Base-by-base conservation (phyloP, 2,113 vertebrate species). In the Eudyptes chrysolophus region DNA sequence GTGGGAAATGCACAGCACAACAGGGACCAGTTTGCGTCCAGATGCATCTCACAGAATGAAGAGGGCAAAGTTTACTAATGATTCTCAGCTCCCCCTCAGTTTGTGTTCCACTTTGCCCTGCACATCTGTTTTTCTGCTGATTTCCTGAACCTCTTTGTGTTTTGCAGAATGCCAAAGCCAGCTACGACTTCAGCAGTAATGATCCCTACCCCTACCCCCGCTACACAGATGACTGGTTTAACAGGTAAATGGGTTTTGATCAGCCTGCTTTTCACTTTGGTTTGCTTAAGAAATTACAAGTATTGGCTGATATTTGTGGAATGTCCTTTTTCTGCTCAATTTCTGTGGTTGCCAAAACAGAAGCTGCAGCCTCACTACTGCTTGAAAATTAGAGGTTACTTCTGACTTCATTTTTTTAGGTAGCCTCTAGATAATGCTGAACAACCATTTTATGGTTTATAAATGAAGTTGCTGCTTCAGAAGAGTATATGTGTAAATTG, bases 151-250 rank as follows among this genome's bases (percentile, higher is more conserved):
- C 36, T 27, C 20, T 52, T 94, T 98, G 84, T 98, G 94, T 98
- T 93, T 99, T 99, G 96, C 99, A 99, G 99, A 99, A 99, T 44
- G 99, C 99, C 19, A 99, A 99, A 92, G 99, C 99, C 95, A 99
- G 99, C 98, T 99, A 99, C 0, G 99, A 99, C 98, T 99, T 99
- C 98, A 99, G 99, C 98, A 99, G 99, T 97, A 99, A 99, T 5
- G 99, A 99, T 96, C 99, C 99, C 13, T 99, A 98, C 84, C 99
- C 99, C 1, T 99, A 99, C 78, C 99, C 99, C 13, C 99, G 99
- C 86, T 99, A 99, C 82, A 99, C 99, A 74, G 99, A 99, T 18
- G 99, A 99, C 98, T 99, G 99, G 99, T 99, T 99, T 97, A 99
- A 99, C 99, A 99, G 99, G 99, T 99, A 99, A 97, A 74, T 55